Base-by-base conservation (phyloP, 1,140 invertebrate species). In the Neodiprion pinetum region DNA sequence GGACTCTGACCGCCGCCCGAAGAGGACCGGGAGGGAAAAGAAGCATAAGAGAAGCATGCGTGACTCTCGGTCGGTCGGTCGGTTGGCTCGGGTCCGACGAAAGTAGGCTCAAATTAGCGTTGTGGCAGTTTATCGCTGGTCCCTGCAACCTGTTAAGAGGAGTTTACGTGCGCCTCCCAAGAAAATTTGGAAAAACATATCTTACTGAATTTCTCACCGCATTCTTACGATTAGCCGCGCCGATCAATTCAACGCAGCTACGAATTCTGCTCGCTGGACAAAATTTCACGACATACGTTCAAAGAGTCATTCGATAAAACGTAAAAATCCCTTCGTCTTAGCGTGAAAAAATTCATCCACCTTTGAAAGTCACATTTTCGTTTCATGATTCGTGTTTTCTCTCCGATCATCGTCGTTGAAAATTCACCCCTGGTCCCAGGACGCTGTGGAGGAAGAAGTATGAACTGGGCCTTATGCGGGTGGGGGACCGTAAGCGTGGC, bases 401-500 rank as follows among this genome's bases (percentile, higher is more conserved):
- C 2, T 40, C 28, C 0, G 5, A 40, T 40, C 28, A 40, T 40
- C 28, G 28, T 2, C 28, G 28, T 40, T 5, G 28, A 40, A 40
- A 40, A 40, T 40, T 40, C 28, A 40, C 5, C 28, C 61, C 12
- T 65, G 1, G 17, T 17, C 61, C 7, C 12, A 7, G 61, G 17
- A 7, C 12, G 61, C 61, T 7, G 17, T 65, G 12, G 17, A 14
- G 12, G 61, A 65, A 70, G 75, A 71, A 21, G 49, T 9, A 47
- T 21, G 21, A 67, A 72, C 17, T 28, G 65, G 40, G 67, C 67
- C 21, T 69, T 70, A 71, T 23, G 71, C 74, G 75, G 79, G 82
- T 80, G 80, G 83, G 83, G 80, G 82, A 79, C 74, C 71, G 78
- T 84, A 81, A 84, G 84, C 85, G 84, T 86, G 84, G 85, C 83